A percentile compares a stretch with the other conserved stretches of the same genome.
Evolutionary conservation across 2,113 vertebrate species (phyloP).

Genomic region (Prionailurus viverrinus): DNA sequence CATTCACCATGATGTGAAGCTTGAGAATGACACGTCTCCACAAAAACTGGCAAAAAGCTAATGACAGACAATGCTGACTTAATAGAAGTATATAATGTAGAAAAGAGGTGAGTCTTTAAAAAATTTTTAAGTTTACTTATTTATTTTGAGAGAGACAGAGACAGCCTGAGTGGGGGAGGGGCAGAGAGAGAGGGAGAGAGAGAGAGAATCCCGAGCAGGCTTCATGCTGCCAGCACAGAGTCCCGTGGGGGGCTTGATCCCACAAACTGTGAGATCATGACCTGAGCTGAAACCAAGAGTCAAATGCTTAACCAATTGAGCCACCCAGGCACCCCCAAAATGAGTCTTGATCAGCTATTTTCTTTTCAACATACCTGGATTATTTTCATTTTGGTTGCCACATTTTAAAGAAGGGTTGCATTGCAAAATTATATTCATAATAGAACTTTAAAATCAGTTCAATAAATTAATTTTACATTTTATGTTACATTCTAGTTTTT

Average conservation of each 20-base stretch:
- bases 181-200: too few relatives aligned
- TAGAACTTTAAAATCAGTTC: neutral
- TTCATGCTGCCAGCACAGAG: too few relatives aligned
- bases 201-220: too few relatives aligned
- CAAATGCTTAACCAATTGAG: too few relatives aligned
- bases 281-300: too few relatives aligned
- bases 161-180: too few relatives aligned
- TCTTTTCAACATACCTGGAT: neutral
- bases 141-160: too few relatives aligned
- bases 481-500: neutral
- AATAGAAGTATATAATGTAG: neutral
- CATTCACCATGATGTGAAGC: neutral
- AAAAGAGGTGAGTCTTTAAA: neutral
- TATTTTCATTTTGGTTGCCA: neutral
- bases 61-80: neutral
- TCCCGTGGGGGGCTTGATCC: too few relatives aligned
- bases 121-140: too few relatives aligned
- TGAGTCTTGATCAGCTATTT: neutral
- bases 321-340: too few relatives aligned
- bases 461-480: neutral
- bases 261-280: too few relatives aligned
- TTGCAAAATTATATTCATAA: neutral
- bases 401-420: neutral
- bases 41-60: neutral
- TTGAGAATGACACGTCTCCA: neutral